Percentiles rank a stretch among this genome's conserved stretches.
These are phyloP conservation scores for Oriolus oriolus DNA, from an alignment of 2,113 vertebrate genomes.

Conservation along the genomic window DNA sequence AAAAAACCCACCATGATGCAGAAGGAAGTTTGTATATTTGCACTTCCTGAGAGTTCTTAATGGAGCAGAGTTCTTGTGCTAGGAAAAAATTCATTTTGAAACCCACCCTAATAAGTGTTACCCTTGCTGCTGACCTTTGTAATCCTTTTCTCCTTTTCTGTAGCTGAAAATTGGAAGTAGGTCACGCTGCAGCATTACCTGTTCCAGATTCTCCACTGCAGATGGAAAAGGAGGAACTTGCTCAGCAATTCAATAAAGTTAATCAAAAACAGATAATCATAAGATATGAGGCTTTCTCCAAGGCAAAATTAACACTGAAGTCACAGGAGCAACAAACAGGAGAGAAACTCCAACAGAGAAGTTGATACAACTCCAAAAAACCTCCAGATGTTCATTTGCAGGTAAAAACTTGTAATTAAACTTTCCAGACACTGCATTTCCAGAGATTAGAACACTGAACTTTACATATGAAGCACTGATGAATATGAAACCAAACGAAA, in stretches of 20 bases:
- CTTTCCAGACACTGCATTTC: not conserved
- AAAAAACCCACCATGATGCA: not conserved
- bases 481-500: not conserved
- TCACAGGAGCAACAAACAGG: not conserved
- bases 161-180: constrained; percentile 14
- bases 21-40: not conserved
- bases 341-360: not conserved
- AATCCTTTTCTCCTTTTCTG: not conserved
- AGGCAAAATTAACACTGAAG: not conserved
- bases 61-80: not conserved
- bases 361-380: not conserved
- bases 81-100: not conserved
- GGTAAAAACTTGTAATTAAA: not conserved
- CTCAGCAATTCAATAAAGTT: constrained; percentile 31
- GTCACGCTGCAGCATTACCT: constrained; percentile 18
- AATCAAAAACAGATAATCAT: constrained; percentile 21
- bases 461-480: not conserved
- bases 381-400: not conserved
- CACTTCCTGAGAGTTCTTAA: not conserved
- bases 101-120: not conserved
- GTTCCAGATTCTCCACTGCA: not conserved
- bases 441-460: not conserved
- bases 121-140: not conserved
- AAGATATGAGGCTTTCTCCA: not conserved
- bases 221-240: not conserved